Base-by-base conservation (phyloP, 2,888 invertebrate species). In the Macrophya annulata region DNA sequence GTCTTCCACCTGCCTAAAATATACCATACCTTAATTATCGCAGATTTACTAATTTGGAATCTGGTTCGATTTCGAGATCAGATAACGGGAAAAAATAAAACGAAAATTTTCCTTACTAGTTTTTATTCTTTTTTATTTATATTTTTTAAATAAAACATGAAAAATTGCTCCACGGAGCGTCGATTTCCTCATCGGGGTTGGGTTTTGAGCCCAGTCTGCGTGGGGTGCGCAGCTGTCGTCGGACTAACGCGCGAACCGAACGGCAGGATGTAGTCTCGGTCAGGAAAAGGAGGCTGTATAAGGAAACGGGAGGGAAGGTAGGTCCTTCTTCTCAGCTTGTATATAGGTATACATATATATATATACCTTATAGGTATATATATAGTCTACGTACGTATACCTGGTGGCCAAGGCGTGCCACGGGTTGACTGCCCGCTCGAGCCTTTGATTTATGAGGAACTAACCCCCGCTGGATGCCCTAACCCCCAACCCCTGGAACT, bases 1-100 rank as follows among this genome's bases (percentile, higher is more conserved):
- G 79, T 85, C 86, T 84, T 85, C 86, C 87, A 87, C 87, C 87
- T 87, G 87, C 87, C 85, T 85, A 43, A 43, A 9, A 9, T 43
- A 59, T 74, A 48, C 85, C 65, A 37, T 12, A 31, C 31, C 31
- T 31, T 4, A 1, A 15, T 3, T 21, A n/a, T 40, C n/a, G 43
- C 15, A 12, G 40, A 43, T 43, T 45, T 10, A 40, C 72, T 72
- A 45, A 72, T 72, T 72, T 31, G 21, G 43, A 43, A 6, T 72
- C 72, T 72, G n/a, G 43, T 43, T 17, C 25, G 31, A 25, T 37
- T 3, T 15, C 6, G 21, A 37, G 68, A 15, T 15, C 10, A 17
- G 68, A 31, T 31, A 3, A 31, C 3, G 31, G 31, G 31, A 31
- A 31, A 31, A 31, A 31, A 31, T 31, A 2, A 31, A 31, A 31